These are phyloP conservation scores for Drosophila prosaltans DNA, from an alignment of 1,140 invertebrate genomes.

Conservation along the genomic window DNA sequence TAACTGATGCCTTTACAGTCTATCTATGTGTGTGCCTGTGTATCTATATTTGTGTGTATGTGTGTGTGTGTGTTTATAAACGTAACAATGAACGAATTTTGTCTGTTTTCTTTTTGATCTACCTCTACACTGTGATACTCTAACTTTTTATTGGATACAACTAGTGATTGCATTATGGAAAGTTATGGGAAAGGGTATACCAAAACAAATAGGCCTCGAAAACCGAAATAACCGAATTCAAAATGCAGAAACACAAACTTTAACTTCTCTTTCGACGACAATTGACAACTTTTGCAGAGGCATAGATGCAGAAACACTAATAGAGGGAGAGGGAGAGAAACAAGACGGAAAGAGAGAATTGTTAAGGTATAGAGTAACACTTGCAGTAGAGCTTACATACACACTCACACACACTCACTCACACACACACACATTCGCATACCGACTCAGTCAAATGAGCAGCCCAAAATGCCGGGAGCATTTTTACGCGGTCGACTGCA, in stretches of 20 bases:
- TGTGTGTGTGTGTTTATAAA: conserved; percentile 20
- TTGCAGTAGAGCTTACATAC: background rate
- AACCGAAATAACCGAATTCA: conserved; percentile 16
- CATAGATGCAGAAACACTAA: background rate
- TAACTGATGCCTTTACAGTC: background rate
- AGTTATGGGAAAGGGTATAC: too few relatives aligned
- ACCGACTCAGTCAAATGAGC: conserved; percentile 46
- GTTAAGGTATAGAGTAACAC: background rate
- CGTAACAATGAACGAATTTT: conserved; percentile 51
- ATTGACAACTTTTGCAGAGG: conserved; percentile 7
- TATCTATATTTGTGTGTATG: background rate
- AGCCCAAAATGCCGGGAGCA: conserved; percentile 48
- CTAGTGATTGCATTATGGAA: too few relatives aligned
- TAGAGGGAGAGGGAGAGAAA: background rate
- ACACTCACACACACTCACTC: background rate
- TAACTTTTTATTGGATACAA: background rate
- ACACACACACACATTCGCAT: conserved; percentile 9
- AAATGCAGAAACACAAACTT: conserved; percentile 45
- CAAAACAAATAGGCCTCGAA: background rate
- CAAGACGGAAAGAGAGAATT: background rate
- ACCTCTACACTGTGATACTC: background rate
- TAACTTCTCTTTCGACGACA: conserved; percentile 29
- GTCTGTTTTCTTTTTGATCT: background rate
- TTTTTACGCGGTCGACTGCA: conserved; percentile 36
- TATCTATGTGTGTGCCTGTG: too few relatives aligned